Percentiles rank a stretch among this genome's conserved stretches.
Evolutionary conservation across 2,797 vertebrate genomes (phyloP).

Genomic region (Trichosurus vulpecula): DNA sequence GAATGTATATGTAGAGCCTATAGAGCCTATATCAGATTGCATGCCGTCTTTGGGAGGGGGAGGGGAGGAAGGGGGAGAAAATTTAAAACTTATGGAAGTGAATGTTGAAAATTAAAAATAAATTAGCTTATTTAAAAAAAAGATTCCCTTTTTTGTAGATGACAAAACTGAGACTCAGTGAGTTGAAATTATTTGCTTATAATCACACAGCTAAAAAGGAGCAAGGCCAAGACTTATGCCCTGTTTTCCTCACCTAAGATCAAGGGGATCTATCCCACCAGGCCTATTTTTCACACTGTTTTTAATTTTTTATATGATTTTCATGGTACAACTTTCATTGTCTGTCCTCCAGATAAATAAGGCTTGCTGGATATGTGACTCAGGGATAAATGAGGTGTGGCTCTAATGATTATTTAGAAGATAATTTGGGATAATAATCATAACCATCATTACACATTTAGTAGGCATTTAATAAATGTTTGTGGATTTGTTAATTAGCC

Average conservation of each 20-base stretch:
- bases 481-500: not conserved
- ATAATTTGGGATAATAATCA: not conserved
- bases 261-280: not conserved
- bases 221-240: not conserved
- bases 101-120: too few relatives aligned
- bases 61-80: too few relatives aligned
- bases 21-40: too few relatives aligned
- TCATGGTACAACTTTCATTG: not conserved
- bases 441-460: not conserved
- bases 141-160: too few relatives aligned
- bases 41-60: too few relatives aligned
- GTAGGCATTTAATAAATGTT: not conserved
- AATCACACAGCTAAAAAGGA: not conserved
- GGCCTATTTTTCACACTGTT: not conserved
- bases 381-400: not conserved
- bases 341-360: not conserved
- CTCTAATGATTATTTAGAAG: not conserved
- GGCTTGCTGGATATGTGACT: not conserved
- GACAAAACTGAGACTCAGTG: not conserved
- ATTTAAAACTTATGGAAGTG: too few relatives aligned
- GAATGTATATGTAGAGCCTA: too few relatives aligned
- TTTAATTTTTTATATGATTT: not conserved
- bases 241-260: not conserved
- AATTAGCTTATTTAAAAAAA: too few relatives aligned
- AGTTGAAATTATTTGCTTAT: not conserved